Conservation (phyloP, 2,113 vertebrate genomes). For the Sprattus sprattus region DNA sequence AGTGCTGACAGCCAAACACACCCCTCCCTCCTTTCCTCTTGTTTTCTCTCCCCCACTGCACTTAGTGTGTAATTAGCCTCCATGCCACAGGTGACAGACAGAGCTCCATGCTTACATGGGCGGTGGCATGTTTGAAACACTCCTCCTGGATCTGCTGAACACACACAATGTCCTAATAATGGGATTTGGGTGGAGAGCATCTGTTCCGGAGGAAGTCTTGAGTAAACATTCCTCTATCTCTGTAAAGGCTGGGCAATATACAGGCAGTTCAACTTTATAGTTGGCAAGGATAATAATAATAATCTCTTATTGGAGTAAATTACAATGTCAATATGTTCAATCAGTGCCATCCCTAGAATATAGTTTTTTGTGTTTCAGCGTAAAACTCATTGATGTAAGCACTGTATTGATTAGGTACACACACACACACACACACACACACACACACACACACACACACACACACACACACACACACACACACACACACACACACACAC, state of each 20-base stretch:
- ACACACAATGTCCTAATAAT: constrained; percentile 34
- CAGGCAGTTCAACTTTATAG: neutral
- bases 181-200: constrained; percentile 25
- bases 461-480: neutral
- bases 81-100: neutral
- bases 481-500: no score
- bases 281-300: neutral
- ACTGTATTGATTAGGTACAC: neutral
- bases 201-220: constrained; percentile 1
- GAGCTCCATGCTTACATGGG: neutral
- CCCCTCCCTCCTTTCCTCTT: neutral
- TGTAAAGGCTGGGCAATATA: neutral
- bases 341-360: no score
- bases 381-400: neutral
- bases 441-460: no score
- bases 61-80: neutral
- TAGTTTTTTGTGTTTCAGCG: neutral
- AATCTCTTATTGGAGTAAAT: neutral
- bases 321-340: neutral
- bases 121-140: neutral
- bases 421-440: neutral
- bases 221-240: constrained; percentile 22
- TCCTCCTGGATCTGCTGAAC: neutral
- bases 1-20: neutral
- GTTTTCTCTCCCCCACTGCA: neutral